Evolutionary conservation across 2,888 invertebrate genomes (phyloP), one percentile per base, ranked within the genome.

Genomic region (Calameuta idolon): DNA sequence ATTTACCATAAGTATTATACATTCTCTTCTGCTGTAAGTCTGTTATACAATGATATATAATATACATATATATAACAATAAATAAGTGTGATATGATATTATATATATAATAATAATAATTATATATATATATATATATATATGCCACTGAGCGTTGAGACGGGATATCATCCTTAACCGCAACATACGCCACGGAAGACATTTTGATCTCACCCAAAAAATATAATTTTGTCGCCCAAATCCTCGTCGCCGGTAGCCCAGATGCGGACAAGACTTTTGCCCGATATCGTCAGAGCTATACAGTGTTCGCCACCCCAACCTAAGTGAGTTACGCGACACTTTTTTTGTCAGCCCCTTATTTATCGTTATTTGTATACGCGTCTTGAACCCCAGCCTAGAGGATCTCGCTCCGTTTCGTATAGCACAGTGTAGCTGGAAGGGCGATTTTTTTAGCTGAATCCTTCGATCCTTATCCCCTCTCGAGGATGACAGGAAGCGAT

Each of bases 241-340:
- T 3, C 33, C 55, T n/a, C 33, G 68, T 55, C 40, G 37, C 15
- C 31, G 30, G n/a, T n/a, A 40, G 37, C 69, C 40, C 33, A 15
- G 34, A 40, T 69, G 71, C 37, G 77, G 77, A 77, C 77, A 77
- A 15, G 69, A 77, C 69, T 77, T 77, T 77, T 34, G 9, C 71
- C 75, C 69, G 40, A 40, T 34, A 33, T n/a, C 30, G 23, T 55
- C 23, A 9, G 23, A 23, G 55, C 55, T 75, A 69, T 76, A 78
- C 55, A n/a, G 78, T 73, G 69, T 69, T 75, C 71, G 71, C 79
- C 79, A 80, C 34, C 71, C 82, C 81, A 78, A 73, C 82, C 83
- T 85, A 84, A 85, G 82, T 84, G 83, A 85, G 83, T 85, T 85
- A 85, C 82, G 69, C 76, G 79, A 80, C 80, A 77, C 74, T 77